phyloP scores from a whole-genome alignment of 2,113 vertebrate species.

The Etia nguti region DNA sequence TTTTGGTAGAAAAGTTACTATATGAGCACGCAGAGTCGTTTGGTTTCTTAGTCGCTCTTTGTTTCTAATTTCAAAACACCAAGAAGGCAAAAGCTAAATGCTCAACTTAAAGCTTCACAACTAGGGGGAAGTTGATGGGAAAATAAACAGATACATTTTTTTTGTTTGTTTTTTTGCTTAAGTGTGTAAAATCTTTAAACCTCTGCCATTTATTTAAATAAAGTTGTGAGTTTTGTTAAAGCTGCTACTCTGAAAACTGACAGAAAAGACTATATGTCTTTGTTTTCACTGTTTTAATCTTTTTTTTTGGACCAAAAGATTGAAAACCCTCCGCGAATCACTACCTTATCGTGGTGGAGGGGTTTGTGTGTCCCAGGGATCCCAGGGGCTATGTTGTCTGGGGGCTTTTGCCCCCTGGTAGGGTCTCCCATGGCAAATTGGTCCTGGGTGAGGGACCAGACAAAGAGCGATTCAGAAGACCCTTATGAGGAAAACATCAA shows the following conservation, averaged over 20 bases:
- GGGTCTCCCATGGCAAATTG: too few relatives aligned
- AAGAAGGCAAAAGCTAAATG: neutral
- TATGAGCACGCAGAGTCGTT: neutral
- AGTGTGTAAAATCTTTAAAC: neutral
- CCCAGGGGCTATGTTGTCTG: too few relatives aligned
- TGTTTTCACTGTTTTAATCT: neutral
- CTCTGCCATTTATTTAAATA: neutral
- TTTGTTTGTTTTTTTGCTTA: neutral
- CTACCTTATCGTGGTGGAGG: too few relatives aligned
- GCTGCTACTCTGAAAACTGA: neutral
- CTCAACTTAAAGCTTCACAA: neutral
- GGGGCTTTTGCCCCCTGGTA: too few relatives aligned
- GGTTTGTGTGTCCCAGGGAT: too few relatives aligned
- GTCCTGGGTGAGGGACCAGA: too few relatives aligned
- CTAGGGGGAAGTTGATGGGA: too few relatives aligned
- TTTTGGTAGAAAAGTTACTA: neutral
- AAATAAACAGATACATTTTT: neutral
- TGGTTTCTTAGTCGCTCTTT: neutral
- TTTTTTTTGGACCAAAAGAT: neutral
- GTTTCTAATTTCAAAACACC: neutral
- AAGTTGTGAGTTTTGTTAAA: neutral
- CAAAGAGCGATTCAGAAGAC: too few relatives aligned
- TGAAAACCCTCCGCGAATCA: too few relatives aligned
- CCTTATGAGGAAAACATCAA: too few relatives aligned
- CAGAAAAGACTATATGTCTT: neutral